Evolutionary conservation across 2,797 vertebrate species (phyloP).

Genomic region (Halcyon smyrnensis): DNA sequence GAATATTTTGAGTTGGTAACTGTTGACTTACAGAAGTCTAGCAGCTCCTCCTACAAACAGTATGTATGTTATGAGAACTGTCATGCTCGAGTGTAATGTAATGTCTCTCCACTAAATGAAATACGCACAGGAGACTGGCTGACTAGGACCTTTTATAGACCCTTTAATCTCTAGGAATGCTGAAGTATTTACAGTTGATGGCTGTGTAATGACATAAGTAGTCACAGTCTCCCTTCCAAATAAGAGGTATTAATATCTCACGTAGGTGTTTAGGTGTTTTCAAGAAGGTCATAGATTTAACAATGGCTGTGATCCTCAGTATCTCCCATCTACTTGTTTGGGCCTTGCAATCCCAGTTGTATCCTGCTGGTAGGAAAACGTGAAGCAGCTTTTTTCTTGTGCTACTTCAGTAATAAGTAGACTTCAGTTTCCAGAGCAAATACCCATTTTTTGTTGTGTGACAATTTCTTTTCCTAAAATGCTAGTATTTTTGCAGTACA

Average conservation of each 20-base stretch:
- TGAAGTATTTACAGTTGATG: background rate
- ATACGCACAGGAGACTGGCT: background rate
- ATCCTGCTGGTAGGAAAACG: background rate
- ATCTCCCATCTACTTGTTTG: background rate
- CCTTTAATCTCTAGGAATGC: slow-evolving; percentile 8
- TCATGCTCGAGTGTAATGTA: slow-evolving; percentile 21
- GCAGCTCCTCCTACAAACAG: background rate
- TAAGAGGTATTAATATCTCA: background rate
- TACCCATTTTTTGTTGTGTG: background rate
- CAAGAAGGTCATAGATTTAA: background rate
- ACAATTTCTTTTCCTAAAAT: background rate
- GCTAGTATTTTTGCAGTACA: background rate
- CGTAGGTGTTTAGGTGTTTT: background rate
- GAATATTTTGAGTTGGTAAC: background rate
- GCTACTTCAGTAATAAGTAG: background rate
- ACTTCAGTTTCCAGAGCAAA: background rate
- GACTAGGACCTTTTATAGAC: background rate
- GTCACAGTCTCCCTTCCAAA: background rate
- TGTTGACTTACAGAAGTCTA: background rate
- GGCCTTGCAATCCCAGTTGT: background rate
- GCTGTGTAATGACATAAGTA: background rate
- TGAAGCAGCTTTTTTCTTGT: background rate
- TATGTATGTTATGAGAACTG: background rate
- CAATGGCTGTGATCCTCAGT: background rate
- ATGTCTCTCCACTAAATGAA: slow-evolving; percentile 26